These are phyloP conservation scores for Eupeodes latifasciatus DNA, from an alignment of 2,888 invertebrate genomes.

Conservation along the genomic window DNA sequence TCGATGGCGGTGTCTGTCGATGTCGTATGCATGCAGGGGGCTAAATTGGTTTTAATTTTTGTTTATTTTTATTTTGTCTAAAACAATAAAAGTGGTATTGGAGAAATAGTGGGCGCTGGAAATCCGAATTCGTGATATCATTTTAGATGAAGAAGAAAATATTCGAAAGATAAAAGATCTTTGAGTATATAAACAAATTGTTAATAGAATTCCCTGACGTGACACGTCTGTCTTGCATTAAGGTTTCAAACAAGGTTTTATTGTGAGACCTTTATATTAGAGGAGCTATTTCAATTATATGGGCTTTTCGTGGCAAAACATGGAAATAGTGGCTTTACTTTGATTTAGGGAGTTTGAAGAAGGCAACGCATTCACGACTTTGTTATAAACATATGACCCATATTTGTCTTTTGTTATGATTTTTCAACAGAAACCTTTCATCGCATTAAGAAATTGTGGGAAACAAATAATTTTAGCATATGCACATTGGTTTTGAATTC, in stretches of 20 bases:
- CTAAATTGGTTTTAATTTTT: conserved; percentile 23
- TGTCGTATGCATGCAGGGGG: conserved; percentile 7
- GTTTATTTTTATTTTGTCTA: neutral
- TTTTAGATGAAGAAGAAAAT: conserved; percentile 9
- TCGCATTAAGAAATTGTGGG: too few relatives aligned
- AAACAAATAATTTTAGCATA: too few relatives aligned
- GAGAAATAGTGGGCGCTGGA: neutral
- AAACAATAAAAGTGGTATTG: neutral
- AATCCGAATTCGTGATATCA: conserved; percentile 18
- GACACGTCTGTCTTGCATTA: neutral
- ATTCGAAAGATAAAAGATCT: neutral
- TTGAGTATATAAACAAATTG: neutral
- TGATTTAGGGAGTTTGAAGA: too few relatives aligned
- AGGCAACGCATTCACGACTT: too few relatives aligned
- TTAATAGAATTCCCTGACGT: neutral
- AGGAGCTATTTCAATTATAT: conserved; percentile 1
- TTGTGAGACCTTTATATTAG: neutral
- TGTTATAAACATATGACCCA: too few relatives aligned
- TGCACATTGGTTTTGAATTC: too few relatives aligned
- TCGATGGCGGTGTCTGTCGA: too few relatives aligned
- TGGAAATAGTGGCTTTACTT: too few relatives aligned
- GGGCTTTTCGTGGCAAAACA: too few relatives aligned
- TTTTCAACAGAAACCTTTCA: too few relatives aligned
- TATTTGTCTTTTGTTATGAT: too few relatives aligned
- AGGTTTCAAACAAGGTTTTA: neutral